Evolutionary conservation across 2,888 invertebrate genomes (phyloP).

Genomic region (Phyto melanocephala): DNA sequence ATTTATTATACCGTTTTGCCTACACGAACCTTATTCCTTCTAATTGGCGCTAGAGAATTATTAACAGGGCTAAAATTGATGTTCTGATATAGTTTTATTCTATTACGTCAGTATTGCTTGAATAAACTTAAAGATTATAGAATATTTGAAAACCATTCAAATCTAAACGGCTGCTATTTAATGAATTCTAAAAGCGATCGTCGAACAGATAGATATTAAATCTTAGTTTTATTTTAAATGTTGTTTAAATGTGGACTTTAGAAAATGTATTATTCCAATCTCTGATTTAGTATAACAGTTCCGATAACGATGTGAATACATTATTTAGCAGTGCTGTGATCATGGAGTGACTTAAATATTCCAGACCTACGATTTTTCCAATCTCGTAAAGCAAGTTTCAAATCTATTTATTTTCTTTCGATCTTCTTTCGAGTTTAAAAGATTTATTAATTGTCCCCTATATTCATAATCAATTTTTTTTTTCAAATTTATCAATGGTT

Average conservation of each 20-base stretch:
- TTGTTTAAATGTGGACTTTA: not conserved
- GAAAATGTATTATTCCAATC: no score
- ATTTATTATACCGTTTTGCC: not conserved
- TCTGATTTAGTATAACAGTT: not conserved
- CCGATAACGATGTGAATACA: constrained; percentile 2
- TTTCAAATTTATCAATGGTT: no score
- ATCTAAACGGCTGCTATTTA: constrained; percentile 19
- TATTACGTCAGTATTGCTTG: constrained; percentile 59
- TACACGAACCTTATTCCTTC: constrained; percentile 10
- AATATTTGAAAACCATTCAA: constrained; percentile 53
- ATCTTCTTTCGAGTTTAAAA: no score
- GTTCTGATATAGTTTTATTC: constrained; percentile 21
- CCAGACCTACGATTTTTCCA: not conserved
- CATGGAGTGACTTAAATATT: constrained; percentile 5
- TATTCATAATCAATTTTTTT: no score
- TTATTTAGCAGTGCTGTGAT: constrained; percentile 17
- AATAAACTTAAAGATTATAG: constrained; percentile 62
- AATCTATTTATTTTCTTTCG: not conserved
- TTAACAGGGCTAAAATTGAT: constrained; percentile 53
- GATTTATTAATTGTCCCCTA: no score
- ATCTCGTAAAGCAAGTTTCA: not conserved
- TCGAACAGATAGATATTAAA: not conserved
- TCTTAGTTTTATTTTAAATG: not conserved
- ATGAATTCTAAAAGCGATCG: constrained; percentile 24
- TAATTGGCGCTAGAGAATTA: constrained; percentile 24